phyloP scores from a whole-genome alignment of 2,888 invertebrate genomes.

The Euclidia mi region DNA sequence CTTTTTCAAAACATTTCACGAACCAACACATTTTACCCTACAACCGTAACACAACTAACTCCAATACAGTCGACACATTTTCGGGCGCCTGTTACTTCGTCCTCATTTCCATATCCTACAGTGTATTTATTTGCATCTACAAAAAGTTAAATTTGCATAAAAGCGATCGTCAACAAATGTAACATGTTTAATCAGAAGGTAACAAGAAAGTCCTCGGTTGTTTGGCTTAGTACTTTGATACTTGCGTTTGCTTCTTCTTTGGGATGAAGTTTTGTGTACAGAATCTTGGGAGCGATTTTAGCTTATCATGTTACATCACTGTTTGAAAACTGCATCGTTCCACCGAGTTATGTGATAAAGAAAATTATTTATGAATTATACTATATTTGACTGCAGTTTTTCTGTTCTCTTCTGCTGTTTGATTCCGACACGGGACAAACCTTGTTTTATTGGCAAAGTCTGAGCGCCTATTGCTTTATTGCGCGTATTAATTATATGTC shows the following conservation, averaged over 20 bases:
- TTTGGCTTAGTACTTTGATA: slow-evolving; percentile 15
- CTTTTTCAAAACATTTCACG: background rate
- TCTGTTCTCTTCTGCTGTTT: too few species aligned
- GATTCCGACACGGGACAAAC: too few species aligned
- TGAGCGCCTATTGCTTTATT: too few species aligned
- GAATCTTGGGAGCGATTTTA: too few species aligned
- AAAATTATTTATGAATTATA: too few species aligned
- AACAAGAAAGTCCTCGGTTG: slow-evolving; percentile 10
- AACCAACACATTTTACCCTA: background rate
- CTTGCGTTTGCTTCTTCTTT: slow-evolving; percentile 9
- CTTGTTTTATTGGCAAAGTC: too few species aligned
- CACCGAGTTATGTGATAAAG: too few species aligned
- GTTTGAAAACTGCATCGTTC: too few species aligned
- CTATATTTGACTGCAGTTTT: too few species aligned
- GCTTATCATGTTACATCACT: too few species aligned
- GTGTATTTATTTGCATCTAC: slow-evolving; percentile 36
- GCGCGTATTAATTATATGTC: too few species aligned
- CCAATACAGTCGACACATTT: slow-evolving; percentile 22
- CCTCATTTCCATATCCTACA: slow-evolving; percentile 33
- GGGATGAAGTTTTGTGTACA: background rate
- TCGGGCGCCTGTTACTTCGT: slow-evolving; percentile 24
- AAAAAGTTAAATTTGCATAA: slow-evolving; percentile 30
- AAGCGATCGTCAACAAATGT: slow-evolving; percentile 27
- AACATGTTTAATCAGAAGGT: slow-evolving; percentile 20
- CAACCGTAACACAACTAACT: slow-evolving; percentile 8